Evolutionary conservation across 2,888 invertebrate genomes (phyloP), one percentile per base, ranked within the genome.

Genomic region (Hyposoter didymator): DNA sequence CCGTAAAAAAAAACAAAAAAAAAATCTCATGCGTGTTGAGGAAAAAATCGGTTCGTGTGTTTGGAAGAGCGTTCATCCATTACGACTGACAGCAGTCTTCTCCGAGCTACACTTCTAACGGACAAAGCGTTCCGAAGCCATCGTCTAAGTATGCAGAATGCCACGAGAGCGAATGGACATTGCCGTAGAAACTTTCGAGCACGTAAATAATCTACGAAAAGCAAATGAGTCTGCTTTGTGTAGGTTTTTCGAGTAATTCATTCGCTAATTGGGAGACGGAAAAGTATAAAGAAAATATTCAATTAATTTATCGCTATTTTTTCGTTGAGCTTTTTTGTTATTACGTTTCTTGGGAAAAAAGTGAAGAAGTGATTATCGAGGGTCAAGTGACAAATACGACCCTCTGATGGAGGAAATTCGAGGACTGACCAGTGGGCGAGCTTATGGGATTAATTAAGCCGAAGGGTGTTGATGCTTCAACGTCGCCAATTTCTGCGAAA

Each of bases 361-460:
- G 45, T 67, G 73, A 35, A 35, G 80, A 62, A 76, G 79, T 79
- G 76, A 70, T 76, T 69, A 80, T 73, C 52, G 55, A 45, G 52
- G 84, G 52, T 81, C 84, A 87, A 88, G 90, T 87, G 89, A 76
- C 88, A 87, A 84, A 87, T 84, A 87, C 88, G 87, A 88, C 88
- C 89, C 91, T 89, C 90, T 88, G 39, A 67, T 88, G 89, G 85
- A 84, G 85, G 85, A 88, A 87, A 87, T 69, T 88, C 88, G 87
- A 70, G 87, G 88, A 89, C 88, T 90, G 91, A 90, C 91, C 92
- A 90, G 90, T 90, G 81, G 87, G 87, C 86, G 89, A 91, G 92
- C 91, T 93, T 91, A 92, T 88, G 87, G 94, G 94, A 93, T 93
- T 94, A 93, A 94, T 93, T 92, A 93, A 90, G 89, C 87, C 90